These are phyloP conservation scores for Onthophagus sagittarius DNA, from an alignment of 2,888 invertebrate genomes.

Conservation along the genomic window DNA sequence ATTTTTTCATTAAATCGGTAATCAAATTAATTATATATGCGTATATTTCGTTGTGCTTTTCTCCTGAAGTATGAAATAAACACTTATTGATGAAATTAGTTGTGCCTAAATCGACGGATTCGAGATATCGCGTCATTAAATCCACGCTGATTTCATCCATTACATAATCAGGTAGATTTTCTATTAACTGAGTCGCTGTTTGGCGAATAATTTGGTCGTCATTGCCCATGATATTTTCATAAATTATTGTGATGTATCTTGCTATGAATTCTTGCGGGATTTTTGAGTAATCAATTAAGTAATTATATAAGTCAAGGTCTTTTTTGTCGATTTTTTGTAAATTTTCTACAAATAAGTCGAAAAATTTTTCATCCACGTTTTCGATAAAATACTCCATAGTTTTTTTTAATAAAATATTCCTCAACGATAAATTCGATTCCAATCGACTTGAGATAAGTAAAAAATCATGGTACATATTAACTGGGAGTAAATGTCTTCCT, in stretches of 20 bases:
- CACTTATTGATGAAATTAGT: not conserved
- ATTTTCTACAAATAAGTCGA: slow-evolving; percentile 6
- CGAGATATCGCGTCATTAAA: not conserved
- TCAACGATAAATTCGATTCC: slow-evolving; percentile 14
- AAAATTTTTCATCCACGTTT: slow-evolving; percentile 1
- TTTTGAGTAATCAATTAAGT: not conserved
- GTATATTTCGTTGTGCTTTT: not conserved
- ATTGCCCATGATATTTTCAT: not conserved
- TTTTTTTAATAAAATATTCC: slow-evolving; percentile 15
- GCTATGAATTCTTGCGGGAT: slow-evolving; percentile 1
- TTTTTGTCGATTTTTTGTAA: not conserved
- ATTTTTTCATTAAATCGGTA: not conserved
- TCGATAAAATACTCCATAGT: slow-evolving; percentile 4
- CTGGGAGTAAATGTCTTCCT: not conserved
- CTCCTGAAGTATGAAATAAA: not conserved
- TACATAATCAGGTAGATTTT: not conserved
- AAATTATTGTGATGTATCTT: not conserved
- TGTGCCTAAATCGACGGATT: not conserved
- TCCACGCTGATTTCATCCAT: not conserved
- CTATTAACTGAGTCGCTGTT: not conserved
- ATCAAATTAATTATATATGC: not conserved
- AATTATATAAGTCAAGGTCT: slow-evolving; percentile 13
- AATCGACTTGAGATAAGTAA: slow-evolving; percentile 4
- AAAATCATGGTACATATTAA: slow-evolving; percentile 1
- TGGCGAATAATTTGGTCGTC: not conserved